These are phyloP conservation scores for Crotalus horridus DNA, from an alignment of 2,113 vertebrate genomes.

Conservation along the genomic window DNA sequence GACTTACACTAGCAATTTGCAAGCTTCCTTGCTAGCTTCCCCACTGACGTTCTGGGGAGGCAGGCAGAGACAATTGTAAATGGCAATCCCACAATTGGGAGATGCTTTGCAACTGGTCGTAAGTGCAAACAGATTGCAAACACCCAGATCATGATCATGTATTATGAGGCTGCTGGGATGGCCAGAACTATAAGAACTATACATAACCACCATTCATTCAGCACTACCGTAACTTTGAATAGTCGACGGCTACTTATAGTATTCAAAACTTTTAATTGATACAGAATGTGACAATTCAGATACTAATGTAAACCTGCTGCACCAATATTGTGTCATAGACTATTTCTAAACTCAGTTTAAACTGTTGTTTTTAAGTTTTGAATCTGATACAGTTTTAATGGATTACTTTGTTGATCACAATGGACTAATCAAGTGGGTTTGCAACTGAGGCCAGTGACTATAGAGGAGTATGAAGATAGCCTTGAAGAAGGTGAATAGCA, in stretches of 20 bases:
- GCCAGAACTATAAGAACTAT: neutral
- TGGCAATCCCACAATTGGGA: neutral
- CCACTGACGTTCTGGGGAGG: neutral
- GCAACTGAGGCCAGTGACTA: neutral
- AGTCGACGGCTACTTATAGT: too few species aligned
- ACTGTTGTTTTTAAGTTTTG: too few species aligned
- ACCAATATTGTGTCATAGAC: too few species aligned
- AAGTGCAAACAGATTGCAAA: neutral
- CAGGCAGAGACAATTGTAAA: neutral
- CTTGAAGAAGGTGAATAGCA: neutral
- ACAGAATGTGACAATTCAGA: too few species aligned
- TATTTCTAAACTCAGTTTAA: too few species aligned
- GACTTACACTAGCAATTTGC: neutral
- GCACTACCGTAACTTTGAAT: neutral
- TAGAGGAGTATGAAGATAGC: neutral
- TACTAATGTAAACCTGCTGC: too few species aligned
- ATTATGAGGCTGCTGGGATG: neutral
- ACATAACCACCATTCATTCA: neutral
- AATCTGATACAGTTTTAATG: too few species aligned
- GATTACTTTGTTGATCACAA: neutral
- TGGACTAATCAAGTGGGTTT: neutral
- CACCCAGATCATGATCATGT: neutral
- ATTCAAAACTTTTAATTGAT: too few species aligned
- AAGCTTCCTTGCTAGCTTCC: neutral
- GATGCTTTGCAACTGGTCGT: neutral